A percentile compares a stretch with the other conserved stretches of the same genome.
These are phyloP conservation scores for Cryptotermes secundus DNA, from an alignment of 1,140 invertebrate species.

Conservation along the genomic window DNA sequence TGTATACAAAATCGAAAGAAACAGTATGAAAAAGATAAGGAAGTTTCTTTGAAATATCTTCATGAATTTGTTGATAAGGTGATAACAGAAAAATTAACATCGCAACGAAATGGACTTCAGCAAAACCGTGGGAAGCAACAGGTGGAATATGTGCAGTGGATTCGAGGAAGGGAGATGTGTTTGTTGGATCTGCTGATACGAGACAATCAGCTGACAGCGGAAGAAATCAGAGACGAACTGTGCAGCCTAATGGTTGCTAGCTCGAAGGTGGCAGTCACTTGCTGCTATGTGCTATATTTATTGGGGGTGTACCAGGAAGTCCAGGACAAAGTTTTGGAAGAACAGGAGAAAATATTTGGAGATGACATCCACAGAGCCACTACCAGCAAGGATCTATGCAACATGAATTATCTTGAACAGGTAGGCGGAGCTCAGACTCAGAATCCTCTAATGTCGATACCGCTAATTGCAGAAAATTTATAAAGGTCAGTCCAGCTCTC, in stretches of 20 bases:
- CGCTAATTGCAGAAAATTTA: no score
- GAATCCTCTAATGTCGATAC: not conserved
- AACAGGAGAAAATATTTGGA: slow-evolving; percentile 27
- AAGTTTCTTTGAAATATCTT: not conserved
- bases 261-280: not conserved
- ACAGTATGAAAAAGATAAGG: not conserved
- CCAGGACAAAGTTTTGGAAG: slow-evolving; percentile 10
- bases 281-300: not conserved
- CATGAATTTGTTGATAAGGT: not conserved
- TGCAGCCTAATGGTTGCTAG: not conserved
- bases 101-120: no score
- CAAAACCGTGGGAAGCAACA: not conserved
- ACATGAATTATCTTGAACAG: slow-evolving; percentile 26
- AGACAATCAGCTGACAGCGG: not conserved
- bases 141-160: not conserved
- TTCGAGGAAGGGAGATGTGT: not conserved
- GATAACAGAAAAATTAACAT: not conserved
- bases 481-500: no score
- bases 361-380: slow-evolving; percentile 1
- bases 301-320: slow-evolving; percentile 33
- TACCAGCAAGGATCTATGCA: not conserved
- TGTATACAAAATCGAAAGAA: not conserved
- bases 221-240: not conserved
- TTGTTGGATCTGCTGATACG: not conserved
- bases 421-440: not conserved